phyloP scores from a whole-genome alignment of 1,140 invertebrate genomes.

The Tetragnatha versicolor region DNA sequence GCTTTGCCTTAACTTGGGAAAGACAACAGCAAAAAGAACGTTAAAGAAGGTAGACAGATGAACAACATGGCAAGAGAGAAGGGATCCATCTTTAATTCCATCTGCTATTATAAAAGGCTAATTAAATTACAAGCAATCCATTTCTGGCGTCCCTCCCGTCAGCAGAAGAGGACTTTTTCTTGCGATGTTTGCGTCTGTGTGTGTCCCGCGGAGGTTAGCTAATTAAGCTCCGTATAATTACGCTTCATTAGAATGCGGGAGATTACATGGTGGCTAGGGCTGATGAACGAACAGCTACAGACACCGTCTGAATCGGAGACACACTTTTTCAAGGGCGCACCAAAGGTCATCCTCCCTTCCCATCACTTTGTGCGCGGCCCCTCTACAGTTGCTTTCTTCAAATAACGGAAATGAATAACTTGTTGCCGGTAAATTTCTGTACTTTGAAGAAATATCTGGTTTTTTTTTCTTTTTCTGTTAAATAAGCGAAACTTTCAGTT shows the following conservation, averaged over 20 bases:
- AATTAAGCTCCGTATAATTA: conserved; percentile 54
- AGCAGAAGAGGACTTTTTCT: conserved; percentile 28
- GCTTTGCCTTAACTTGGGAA: too few relatives aligned
- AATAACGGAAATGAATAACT: too few relatives aligned
- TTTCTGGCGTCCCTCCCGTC: conserved; percentile 45
- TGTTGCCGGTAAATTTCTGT: too few relatives aligned
- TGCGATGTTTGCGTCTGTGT: conserved; percentile 44
- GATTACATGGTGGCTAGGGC: conserved; percentile 47
- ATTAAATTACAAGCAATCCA: conserved; percentile 56
- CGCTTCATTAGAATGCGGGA: conserved; percentile 50
- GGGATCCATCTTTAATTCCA: conserved; percentile 53
- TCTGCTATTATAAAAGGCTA: conserved; percentile 56
- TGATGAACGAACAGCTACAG: conserved; percentile 35
- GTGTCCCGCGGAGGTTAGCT: conserved; percentile 46
- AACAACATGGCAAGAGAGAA: too few relatives aligned
- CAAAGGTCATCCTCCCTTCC: too few relatives aligned
- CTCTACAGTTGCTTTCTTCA: too few relatives aligned
- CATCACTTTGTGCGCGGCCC: too few relatives aligned
- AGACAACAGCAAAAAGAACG: conserved; percentile 38
- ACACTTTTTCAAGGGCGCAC: conserved; percentile 28
- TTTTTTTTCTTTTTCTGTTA: too few relatives aligned
- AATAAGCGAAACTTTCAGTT: too few relatives aligned
- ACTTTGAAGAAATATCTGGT: too few relatives aligned
- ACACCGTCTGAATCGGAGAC: conserved; percentile 29
- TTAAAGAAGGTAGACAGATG: too few relatives aligned